These are phyloP conservation scores for Oncopodura yosiiana DNA, from an alignment of 1,140 invertebrate genomes.

Conservation along the genomic window DNA sequence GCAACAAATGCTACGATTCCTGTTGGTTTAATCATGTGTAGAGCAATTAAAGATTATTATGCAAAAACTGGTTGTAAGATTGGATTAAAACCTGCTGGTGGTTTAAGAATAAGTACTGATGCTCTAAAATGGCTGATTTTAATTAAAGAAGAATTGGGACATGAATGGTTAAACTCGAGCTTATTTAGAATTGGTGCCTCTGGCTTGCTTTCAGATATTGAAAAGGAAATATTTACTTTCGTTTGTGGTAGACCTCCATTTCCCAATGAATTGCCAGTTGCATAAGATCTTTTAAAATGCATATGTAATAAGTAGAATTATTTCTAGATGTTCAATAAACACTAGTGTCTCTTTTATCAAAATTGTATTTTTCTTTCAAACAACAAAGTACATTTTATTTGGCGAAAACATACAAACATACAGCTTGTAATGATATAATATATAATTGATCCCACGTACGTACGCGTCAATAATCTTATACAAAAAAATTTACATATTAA, in stretches of 20 bases:
- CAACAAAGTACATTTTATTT: too few relatives aligned
- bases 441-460: too few relatives aligned
- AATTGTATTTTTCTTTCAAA: too few relatives aligned
- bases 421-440: too few relatives aligned
- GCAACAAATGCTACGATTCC: slow-evolving; percentile 84
- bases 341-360: too few relatives aligned
- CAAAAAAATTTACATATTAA: too few relatives aligned
- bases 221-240: slow-evolving; percentile 47
- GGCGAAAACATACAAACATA: too few relatives aligned
- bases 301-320: neutral
- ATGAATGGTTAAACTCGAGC: slow-evolving; percentile 69
- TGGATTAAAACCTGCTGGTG: slow-evolving; percentile 95
- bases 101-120: slow-evolving; percentile 77
- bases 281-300: neutral
- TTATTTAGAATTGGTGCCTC: slow-evolving; percentile 94
- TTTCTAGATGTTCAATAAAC: too few relatives aligned
- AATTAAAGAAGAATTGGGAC: slow-evolving; percentile 73
- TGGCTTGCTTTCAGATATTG: slow-evolving; percentile 69
- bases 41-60: slow-evolving; percentile 78
- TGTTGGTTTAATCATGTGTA: slow-evolving; percentile 85
- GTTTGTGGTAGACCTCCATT: slow-evolving; percentile 32
- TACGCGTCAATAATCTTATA: too few relatives aligned
- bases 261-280: slow-evolving; percentile 14
- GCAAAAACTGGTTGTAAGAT: slow-evolving; percentile 64
- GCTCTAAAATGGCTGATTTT: slow-evolving; percentile 77